Evolutionary conservation across 2,113 vertebrate genomes (phyloP), one percentile per base, ranked within the genome.

Genomic region (Anguilla rostrata): DNA sequence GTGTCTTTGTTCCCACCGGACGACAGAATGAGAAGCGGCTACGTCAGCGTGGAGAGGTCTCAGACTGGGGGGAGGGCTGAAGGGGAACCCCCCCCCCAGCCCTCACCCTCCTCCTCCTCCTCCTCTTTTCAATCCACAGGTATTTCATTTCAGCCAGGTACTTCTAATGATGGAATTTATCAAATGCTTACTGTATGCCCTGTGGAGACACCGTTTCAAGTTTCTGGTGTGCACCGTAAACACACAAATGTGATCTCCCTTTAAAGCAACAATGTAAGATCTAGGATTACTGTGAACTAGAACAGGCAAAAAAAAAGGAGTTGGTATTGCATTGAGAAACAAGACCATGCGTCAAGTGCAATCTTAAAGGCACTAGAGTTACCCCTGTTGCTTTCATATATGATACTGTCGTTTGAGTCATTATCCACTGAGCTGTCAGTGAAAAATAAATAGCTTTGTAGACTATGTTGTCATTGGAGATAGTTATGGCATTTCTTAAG

Each of bases 261-360:
- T 86, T 66, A 81, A 66, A 81, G 85, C 79, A 86, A 57, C 26
- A 81, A 57, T 46, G 9, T 81, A 66, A 81, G 53, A 39, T 63
- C 79, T 85, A 85, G 66, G 80, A 86, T 82, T 81, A 86, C 78
- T 63, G 78, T 63, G 78, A 86, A 82, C 34, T 82, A 56, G 56
- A 86, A 79, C 56, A 34, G 41, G 79, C 78, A 86, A 39, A 66
- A 66, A 66, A 66, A 43, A 78, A 63, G 75, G 49, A 39, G 15
- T 66, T 29, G 78, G 43, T 86, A 81, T 86, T 81, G 85, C 85
- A 66, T 82, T 86, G 60, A 43, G 56, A 86, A 86, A 43, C 56
- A 66, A 81, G 39, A 60, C 14, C 78, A 81, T 80, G 57, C 43
- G 53, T 82, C 39, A 82, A 22, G 56, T 80, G 34, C 5, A 78